A percentile compares a stretch with the other conserved stretches of the same genome.
These are phyloP conservation scores for Dendrolimus punctatus DNA, from an alignment of 1,140 invertebrate genomes.

Conservation along the genomic window DNA sequence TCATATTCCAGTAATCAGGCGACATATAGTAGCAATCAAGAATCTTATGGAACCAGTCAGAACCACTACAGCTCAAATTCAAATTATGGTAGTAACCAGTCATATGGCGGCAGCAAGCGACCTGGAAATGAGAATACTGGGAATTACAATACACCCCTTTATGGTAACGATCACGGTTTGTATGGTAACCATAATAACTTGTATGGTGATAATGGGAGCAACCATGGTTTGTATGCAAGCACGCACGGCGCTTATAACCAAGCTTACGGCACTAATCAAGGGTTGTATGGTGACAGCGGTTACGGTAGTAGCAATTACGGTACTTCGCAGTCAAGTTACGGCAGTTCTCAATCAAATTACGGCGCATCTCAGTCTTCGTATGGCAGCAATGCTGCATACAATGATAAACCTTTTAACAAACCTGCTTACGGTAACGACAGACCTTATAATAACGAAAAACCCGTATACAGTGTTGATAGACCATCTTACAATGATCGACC, in stretches of 20 bases:
- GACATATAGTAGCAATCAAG: slow-evolving; percentile 12
- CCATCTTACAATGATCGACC: slow-evolving; percentile 2
- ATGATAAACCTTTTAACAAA: slow-evolving; percentile 8
- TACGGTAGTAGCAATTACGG: slow-evolving; percentile 11
- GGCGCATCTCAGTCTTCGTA: slow-evolving; percentile 2
- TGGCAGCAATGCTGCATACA: slow-evolving; percentile 7
- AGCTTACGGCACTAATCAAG: too few species aligned
- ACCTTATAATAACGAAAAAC: neutral
- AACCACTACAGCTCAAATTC: slow-evolving; percentile 3
- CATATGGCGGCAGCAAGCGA: neutral
- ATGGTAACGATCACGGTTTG: neutral
- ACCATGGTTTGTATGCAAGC: neutral
- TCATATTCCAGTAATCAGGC: slow-evolving; percentile 12
- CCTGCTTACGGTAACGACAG: slow-evolving; percentile 6
- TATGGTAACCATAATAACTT: slow-evolving; percentile 6
- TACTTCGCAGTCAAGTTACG: slow-evolving; percentile 1
- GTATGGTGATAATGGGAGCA: too few species aligned
- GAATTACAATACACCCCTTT: too few species aligned
- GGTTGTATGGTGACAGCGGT: neutral
- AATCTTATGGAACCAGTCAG: slow-evolving; percentile 11
- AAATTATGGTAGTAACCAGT: slow-evolving; percentile 1
- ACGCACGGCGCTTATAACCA: slow-evolving; percentile 3
- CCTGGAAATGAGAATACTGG: neutral
- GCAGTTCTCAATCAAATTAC: slow-evolving; percentile 2
- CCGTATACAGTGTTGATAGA: slow-evolving; percentile 1